Evolutionary conservation across 2,113 vertebrate species (phyloP).

Genomic region (Pipra filicauda): DNA sequence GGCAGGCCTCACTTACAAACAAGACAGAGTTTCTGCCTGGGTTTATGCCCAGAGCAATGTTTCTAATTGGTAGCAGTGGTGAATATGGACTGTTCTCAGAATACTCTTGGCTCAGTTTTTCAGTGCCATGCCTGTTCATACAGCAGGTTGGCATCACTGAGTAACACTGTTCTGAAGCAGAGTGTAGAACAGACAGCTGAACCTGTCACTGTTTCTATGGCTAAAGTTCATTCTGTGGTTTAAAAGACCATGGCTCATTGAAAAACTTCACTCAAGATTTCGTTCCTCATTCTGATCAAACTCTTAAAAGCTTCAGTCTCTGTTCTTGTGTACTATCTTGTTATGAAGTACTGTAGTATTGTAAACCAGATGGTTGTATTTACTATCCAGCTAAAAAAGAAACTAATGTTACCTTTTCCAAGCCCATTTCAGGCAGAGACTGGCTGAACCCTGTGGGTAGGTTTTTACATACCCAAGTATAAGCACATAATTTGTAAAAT

Average conservation of each 20-base stretch:
- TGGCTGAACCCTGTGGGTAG: not conserved
- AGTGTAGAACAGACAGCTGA: not conserved
- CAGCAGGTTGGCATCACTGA: not conserved
- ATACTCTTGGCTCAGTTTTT: not conserved
- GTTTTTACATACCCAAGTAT: not conserved
- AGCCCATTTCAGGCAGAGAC: not conserved
- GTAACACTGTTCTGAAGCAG: not conserved
- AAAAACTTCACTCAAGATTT: not conserved
- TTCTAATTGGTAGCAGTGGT: not conserved
- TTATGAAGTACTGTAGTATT: not conserved
- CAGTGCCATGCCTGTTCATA: not conserved
- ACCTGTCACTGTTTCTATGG: not conserved
- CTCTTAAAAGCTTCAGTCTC: not conserved
- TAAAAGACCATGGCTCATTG: not conserved
- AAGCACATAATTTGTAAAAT: not conserved
- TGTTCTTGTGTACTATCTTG: not conserved
- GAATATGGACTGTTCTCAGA: not conserved
- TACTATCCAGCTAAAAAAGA: not conserved
- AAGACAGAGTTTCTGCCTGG: not conserved
- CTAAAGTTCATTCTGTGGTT: not conserved
- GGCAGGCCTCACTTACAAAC: constrained; percentile 2
- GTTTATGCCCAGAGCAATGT: not conserved
- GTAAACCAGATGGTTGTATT: not conserved
- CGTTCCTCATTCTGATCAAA: not conserved
- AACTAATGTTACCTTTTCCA: not conserved